Evolutionary conservation across 2,888 invertebrate species (phyloP).

Genomic region (Agrotis clavis): DNA sequence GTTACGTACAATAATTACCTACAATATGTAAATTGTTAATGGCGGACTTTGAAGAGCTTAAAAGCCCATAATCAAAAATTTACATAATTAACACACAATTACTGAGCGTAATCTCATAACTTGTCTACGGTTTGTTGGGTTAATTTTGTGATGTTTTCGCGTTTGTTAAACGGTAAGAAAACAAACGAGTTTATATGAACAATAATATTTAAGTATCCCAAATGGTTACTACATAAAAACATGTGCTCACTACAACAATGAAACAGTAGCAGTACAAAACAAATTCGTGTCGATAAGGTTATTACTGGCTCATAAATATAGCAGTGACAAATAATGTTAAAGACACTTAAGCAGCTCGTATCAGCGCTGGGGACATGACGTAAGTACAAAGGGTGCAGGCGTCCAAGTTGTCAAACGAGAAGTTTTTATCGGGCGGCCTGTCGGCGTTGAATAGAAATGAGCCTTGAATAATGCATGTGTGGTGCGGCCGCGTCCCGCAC

Average conservation of each 20-base stretch:
- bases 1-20: constrained; percentile 49
- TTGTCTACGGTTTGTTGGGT: constrained; percentile 51
- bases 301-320: constrained; percentile 71
- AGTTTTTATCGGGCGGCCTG: constrained; percentile 90
- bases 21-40: constrained; percentile 58
- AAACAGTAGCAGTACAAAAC: constrained; percentile 53
- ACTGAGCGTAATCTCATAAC: constrained; percentile 45
- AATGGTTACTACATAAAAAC: constrained; percentile 40
- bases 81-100: constrained; percentile 57
- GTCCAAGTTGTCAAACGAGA: constrained; percentile 90
- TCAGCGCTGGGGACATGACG: constrained; percentile 79
- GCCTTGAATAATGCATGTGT: constrained; percentile 89
- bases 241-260: constrained; percentile 49
- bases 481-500: constrained; percentile 73
- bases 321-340: constrained; percentile 76
- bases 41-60: constrained; percentile 42
- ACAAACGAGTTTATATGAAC: constrained; percentile 48
- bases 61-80: constrained; percentile 54
- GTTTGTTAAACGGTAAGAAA: constrained; percentile 35
- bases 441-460: constrained; percentile 90
- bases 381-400: constrained; percentile 90
- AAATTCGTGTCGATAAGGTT: constrained; percentile 58
- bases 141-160: constrained; percentile 31
- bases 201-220: constrained; percentile 21
- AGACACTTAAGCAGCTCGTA: constrained; percentile 70